Base-by-base conservation (phyloP, 2,113 vertebrate genomes). In the Acrocephalus kingi region DNA sequence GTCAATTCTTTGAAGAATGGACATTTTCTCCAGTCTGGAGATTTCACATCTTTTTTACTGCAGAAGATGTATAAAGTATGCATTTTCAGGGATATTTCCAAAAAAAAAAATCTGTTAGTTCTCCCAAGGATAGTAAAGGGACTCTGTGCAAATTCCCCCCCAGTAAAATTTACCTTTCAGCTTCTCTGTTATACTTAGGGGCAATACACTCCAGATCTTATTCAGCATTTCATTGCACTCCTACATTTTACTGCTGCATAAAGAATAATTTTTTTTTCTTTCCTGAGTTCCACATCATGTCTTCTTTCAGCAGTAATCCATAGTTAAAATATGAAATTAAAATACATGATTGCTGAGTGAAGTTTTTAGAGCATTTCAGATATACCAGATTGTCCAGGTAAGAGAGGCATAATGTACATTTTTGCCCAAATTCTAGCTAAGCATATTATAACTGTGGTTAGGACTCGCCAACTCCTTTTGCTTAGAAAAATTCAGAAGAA, bases 291-390 rank as follows among this genome's bases (percentile, higher is more conserved):
- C 24, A 13, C 78, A 58, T 84, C 18, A 30, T 69, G 41, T 88
- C 89, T 93, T 51, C 46, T 78, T 95, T 91, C 43, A 94, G 64
- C 33, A 87, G 52, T 89, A 95, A 68, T 75, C 52, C 21, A 6
- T 58, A 6, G 35, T 84, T 95, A 93, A 48, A 89, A 86, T 89
- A 89, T 80, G n/a, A 96, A 93, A 95, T 84, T 41, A 75, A 93
- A 95, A 89, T 81, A 45, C 33, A 15, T 55, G 21, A 73, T 51
- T 80, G 12, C 54, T 49, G 18, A 37, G 20, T 31, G 33, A 91
- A 63, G 23, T 35, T 69, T 54, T 91, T 59, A 66, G 43, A 89
- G 43, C n/a, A 41, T 76, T 93, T 91, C 64, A 61, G 24, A 39
- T 74, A 33, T 11, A 79, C 20, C 68, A 75, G 63, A 55, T 30